These are phyloP conservation scores for Hemiscyllium ocellatum DNA, from an alignment of 2,113 vertebrate genomes.

Conservation along the genomic window DNA sequence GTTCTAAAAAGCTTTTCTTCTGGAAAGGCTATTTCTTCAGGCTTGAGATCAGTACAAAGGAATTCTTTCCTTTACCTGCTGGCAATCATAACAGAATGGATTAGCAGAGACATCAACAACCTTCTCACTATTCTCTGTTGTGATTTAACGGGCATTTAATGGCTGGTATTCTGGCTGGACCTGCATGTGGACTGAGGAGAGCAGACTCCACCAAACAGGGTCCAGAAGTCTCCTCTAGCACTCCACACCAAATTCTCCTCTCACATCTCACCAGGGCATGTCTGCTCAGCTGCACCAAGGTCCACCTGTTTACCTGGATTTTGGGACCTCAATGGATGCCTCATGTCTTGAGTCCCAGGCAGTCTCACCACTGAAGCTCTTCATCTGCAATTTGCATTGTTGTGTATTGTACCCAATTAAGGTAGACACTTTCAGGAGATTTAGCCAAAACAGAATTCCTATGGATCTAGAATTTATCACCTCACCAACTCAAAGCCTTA, in stretches of 20 bases:
- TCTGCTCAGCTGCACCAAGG: too few relatives aligned
- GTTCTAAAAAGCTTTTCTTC: neutral
- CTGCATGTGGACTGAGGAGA: too few relatives aligned
- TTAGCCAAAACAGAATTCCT: neutral
- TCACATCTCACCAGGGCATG: too few relatives aligned
- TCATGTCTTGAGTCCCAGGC: too few relatives aligned
- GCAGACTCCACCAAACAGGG: too few relatives aligned
- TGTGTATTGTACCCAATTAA: neutral
- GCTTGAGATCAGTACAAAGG: neutral
- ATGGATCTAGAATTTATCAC: neutral
- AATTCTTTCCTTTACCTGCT: neutral
- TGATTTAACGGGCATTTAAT: neutral
- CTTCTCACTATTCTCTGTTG: neutral
- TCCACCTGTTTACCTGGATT: too few relatives aligned
- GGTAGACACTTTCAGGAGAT: neutral
- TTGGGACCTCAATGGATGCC: too few relatives aligned
- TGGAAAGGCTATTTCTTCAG: neutral
- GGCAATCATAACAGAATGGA: neutral
- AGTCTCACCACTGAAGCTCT: too few relatives aligned
- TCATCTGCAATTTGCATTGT: neutral
- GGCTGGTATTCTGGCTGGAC: too few relatives aligned
- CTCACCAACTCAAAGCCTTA: too few relatives aligned
- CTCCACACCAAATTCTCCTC: too few relatives aligned
- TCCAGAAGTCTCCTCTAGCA: too few relatives aligned
- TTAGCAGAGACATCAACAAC: neutral